Base-by-base conservation (phyloP, 2,888 invertebrate genomes). In the Perizoma affinitatum region DNA sequence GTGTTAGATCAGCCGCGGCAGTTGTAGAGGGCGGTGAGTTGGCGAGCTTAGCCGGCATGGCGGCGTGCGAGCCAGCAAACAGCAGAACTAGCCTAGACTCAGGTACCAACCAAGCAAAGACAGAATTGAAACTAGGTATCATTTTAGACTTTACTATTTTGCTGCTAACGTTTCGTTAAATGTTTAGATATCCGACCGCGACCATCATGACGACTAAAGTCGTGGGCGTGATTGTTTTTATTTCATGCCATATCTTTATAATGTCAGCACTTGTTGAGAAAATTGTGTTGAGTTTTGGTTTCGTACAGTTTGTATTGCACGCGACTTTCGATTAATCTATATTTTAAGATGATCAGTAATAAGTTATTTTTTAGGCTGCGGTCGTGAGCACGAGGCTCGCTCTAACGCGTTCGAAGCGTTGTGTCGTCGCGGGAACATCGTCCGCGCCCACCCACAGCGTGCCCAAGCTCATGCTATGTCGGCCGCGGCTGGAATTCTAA, bases 1-100 rank as follows among this genome's bases (percentile, higher is more conserved):
- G 92, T 0, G 91, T 90, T 76, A 93, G 98, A 6, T 95, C 98
- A 50, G 97, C 98, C 78, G 97, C 98, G 0, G 96, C 98, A 0
- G 93, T 97, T 54, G 98, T 96, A 0, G 96, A 84, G 95, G 47
- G 97, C 95, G 10, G 94, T 94, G 79, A 98, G 96, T 79, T 95
- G 94, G 70, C 95, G 94, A 81, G 83, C 1, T 66, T 88, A 7
- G 84, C 86, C 1, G 80, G 82, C 0, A 58, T 90, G 58, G 87
- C 89, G 7, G 73, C 82, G 7, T 82, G 83, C 41, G 90, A 87
- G 43, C 87, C 90, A 0, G 82, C 86, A 0, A 76, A 79, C 5
- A 91, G 92, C 58, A 72, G 91, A 9, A 88, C 89, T 0, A 92
- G 92, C 55, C 78, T 93, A 4, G 92, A 93, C 41, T 89, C 89